Percentiles rank a stretch among this genome's conserved stretches.
Evolutionary conservation across 2,113 vertebrate genomes (phyloP).

Genomic region (Oryzias javanicus): DNA sequence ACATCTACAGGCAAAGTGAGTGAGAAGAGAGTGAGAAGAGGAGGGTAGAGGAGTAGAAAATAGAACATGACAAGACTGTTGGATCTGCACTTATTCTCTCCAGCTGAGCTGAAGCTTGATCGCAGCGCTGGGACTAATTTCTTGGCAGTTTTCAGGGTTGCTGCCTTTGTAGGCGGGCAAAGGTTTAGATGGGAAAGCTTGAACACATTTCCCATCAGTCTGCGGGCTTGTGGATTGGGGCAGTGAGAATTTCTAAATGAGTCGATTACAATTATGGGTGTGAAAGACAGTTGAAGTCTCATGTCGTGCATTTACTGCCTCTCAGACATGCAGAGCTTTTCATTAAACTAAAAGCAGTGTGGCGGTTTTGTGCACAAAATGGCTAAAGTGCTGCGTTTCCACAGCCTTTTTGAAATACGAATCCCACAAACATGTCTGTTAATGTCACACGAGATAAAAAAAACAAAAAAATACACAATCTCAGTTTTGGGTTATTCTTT

Average conservation of each 20-base stretch:
- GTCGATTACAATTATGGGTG: conserved; percentile 52
- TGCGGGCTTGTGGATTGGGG: conserved; percentile 47
- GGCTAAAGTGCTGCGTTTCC: neutral
- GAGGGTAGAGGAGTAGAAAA: conserved; percentile 45
- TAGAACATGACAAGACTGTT: conserved; percentile 71
- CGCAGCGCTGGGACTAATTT: conserved; percentile 71
- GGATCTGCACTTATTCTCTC: conserved; percentile 67
- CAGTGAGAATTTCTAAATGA: conserved; percentile 57
- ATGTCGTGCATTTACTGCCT: conserved; percentile 31
- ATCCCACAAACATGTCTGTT: too few relatives aligned
- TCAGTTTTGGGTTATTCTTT: too few relatives aligned
- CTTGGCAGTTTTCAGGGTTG: conserved; percentile 59
- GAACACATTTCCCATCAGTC: conserved; percentile 60
- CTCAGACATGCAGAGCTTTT: neutral
- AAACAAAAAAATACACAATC: too few relatives aligned
- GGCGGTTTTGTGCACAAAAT: neutral
- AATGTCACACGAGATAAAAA: too few relatives aligned
- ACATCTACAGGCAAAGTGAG: conserved; percentile 57
- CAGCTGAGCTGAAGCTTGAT: conserved; percentile 65
- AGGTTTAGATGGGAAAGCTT: conserved; percentile 63
- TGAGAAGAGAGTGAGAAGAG: conserved; percentile 22
- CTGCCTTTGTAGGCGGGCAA: conserved; percentile 64
- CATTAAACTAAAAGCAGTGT: neutral
- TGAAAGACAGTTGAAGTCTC: conserved; percentile 48
- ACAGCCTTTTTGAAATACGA: neutral